Percentiles rank a stretch among this genome's conserved stretches.
phyloP scores from a whole-genome alignment of 2,113 vertebrate genomes.

The Panthera tigris region DNA sequence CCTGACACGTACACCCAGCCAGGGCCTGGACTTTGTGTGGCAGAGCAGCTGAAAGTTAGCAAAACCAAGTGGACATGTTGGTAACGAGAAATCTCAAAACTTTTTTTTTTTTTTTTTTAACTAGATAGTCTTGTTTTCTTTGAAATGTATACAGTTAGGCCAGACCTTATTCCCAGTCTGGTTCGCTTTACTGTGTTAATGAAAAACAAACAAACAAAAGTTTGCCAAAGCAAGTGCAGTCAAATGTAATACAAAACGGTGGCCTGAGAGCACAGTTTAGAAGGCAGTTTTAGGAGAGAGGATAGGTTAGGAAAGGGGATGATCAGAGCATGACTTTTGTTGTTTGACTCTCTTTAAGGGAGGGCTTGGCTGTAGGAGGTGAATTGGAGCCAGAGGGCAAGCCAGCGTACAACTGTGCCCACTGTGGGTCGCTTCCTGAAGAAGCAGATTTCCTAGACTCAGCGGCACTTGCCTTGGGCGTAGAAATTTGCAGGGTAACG shows the following conservation, averaged over 20 bases:
- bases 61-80: neutral
- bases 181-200: neutral
- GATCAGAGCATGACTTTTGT: neutral
- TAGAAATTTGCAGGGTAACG: neutral
- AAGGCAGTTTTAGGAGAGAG: neutral
- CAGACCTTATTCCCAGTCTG: neutral
- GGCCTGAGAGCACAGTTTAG: neutral
- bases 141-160: neutral
- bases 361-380: neutral
- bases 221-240: neutral
- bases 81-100: neutral
- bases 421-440: neutral
- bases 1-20: rapidly evolving
- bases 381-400: neutral
- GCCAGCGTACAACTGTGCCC: rapidly evolving
- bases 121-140: neutral
- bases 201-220: neutral
- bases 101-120: neutral
- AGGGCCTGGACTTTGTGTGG: neutral
- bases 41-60: neutral
- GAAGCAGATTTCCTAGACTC: neutral
- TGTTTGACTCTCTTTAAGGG: neutral
- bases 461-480: neutral
- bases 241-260: neutral
- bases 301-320: neutral